Evolutionary conservation across 2,888 invertebrate genomes (phyloP), one percentile per base, ranked within the genome.

Genomic region (Drosophila meridiana): DNA sequence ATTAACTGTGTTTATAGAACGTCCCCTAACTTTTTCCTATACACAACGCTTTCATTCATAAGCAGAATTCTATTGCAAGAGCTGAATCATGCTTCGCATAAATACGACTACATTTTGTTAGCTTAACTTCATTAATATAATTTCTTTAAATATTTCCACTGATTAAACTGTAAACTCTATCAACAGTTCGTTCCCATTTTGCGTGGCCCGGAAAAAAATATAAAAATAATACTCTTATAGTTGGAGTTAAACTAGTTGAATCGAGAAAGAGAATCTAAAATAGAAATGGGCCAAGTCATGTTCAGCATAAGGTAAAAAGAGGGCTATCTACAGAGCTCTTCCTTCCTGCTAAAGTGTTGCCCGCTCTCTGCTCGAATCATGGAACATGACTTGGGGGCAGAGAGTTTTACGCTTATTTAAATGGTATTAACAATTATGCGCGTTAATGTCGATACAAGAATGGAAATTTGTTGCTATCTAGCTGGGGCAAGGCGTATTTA

Each of bases 401-500:
- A 53, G 61, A 48, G 52, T 53, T 72, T 72, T 67, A 64, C 56
- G 67, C 73, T 74, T 86, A 89, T 87, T 87, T 87, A 87, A 87
- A 87, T 89, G 79, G 89, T 83, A 81, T 89, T 84, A 80, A 78
- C 76, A 82, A 84, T 83, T 88, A 80, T 87, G 73, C 64, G 77
- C 76, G 70, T 81, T 86, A 82, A 82, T 82, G 72, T 70, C 72
- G 59, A 70, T 67, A 73, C 60, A 85, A 85, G 81, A 85, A 87
- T 87, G 87, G 73, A 89, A 85, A 89, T 82, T 84, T 85, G 81
- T 84, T 76, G 60, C 67, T 70, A 76, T 75, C 72, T 71, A 32
- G 14, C 58, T n/a, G 26, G 26, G 52, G 36, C 62, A 32, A 38
- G 45, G 56, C 26, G 68, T 73, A 68, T 76, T 87, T 82, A 78